Conservation (phyloP, 64 coral and sea anemone species). For the Actinia tenebrosa region DNA sequence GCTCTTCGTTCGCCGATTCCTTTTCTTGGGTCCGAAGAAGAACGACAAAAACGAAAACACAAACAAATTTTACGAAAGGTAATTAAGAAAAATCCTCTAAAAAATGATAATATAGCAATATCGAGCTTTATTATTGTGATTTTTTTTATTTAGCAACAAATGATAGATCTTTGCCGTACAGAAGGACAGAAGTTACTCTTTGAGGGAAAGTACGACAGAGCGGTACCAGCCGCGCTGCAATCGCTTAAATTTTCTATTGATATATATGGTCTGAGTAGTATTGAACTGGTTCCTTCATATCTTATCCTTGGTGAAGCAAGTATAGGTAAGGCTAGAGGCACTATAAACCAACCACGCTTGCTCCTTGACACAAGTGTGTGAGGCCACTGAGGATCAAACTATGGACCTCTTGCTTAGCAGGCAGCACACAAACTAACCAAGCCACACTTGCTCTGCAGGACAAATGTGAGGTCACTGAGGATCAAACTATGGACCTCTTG, state of each 20-base stretch:
- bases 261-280: conserved; percentile 89
- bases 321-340: conserved; percentile 60
- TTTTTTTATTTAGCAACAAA: conserved; percentile 67
- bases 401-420: no score
- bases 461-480: no score
- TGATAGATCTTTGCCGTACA: conserved; percentile 96
- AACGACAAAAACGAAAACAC: conserved; percentile 87
- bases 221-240: conserved; percentile 85
- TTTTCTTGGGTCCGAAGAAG: conserved; percentile 92
- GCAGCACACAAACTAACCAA: no score
- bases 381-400: no score
- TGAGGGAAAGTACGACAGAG: conserved; percentile 95
- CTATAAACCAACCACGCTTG: background rate
- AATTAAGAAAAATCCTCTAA: background rate
- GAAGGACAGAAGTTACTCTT: conserved; percentile 92
- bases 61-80: conserved; percentile 85
- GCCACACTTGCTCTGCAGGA: no score
- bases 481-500: no score
- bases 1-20: conserved; percentile 81
- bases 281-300: conserved; percentile 95
- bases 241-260: conserved; percentile 96
- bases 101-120: background rate
- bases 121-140: background rate
- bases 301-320: conserved; percentile 95
- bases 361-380: no score